Conservation (phyloP, 2,888 invertebrate genomes). For the Bugula neritina region DNA sequence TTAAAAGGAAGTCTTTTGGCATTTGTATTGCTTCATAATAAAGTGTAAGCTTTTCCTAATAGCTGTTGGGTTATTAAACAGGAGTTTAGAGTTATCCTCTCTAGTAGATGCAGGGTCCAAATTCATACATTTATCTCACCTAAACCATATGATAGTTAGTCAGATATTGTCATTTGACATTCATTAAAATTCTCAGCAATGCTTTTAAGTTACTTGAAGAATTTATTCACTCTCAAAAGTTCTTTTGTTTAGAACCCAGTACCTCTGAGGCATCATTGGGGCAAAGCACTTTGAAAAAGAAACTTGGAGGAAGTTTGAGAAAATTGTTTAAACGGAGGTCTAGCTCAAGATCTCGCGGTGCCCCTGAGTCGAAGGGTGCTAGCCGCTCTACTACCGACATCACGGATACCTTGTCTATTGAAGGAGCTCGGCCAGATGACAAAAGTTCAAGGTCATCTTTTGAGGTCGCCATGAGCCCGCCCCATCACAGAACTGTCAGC, state of each 20-base stretch:
- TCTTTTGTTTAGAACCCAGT: neutral
- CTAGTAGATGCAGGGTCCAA: too few relatives aligned
- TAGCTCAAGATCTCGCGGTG: neutral
- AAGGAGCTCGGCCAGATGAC: neutral
- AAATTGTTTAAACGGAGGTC: constrained; percentile 15
- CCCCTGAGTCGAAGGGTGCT: neutral
- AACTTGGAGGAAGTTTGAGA: constrained; percentile 16
- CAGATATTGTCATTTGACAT: too few relatives aligned
- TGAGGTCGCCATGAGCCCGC: constrained; percentile 4
- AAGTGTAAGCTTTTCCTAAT: too few relatives aligned
- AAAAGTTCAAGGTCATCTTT: neutral
- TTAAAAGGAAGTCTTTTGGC: too few relatives aligned
- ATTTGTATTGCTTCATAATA: too few relatives aligned
- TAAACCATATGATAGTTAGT: too few relatives aligned
- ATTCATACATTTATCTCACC: too few relatives aligned
- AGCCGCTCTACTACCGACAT: neutral
- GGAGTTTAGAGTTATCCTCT: too few relatives aligned
- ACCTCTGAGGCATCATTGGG: neutral
- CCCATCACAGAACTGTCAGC: constrained; percentile 11
- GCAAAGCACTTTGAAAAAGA: neutral
- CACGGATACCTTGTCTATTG: neutral
- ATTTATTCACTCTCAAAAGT: too few relatives aligned
- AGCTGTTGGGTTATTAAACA: too few relatives aligned
- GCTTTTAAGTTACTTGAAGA: too few relatives aligned
- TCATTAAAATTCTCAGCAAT: too few relatives aligned